These are phyloP conservation scores for Dromaius novaehollandiae DNA, from an alignment of 2,113 vertebrate genomes.

Conservation along the genomic window DNA sequence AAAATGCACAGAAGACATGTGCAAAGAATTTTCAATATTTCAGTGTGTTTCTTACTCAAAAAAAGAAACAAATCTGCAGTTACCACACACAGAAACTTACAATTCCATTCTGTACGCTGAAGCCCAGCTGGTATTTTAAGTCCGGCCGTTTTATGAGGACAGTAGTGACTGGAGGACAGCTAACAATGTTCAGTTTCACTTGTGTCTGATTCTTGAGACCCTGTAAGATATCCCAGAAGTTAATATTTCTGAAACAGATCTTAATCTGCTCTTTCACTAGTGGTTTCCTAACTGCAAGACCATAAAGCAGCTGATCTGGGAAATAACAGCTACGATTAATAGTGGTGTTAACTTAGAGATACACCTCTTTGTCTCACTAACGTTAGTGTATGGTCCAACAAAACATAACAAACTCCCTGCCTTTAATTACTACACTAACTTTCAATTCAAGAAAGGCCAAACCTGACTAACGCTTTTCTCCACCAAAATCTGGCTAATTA, in stretches of 20 bases:
- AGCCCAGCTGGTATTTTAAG: slow-evolving; percentile 98
- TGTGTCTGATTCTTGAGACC: slow-evolving; percentile 97
- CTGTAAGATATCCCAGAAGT: slow-evolving; percentile 72
- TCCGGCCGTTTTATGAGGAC: slow-evolving; percentile 98
- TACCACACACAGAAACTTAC: slow-evolving; percentile 78
- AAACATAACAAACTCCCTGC: not conserved
- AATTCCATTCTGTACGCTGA: slow-evolving; percentile 99
- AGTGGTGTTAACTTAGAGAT: not conserved
- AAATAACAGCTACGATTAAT: not conserved
- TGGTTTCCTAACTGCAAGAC: not conserved
- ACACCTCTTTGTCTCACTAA: not conserved
- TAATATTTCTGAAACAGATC: not conserved
- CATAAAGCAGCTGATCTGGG: not conserved
- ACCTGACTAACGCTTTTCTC: not conserved
- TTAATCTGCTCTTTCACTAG: not conserved
- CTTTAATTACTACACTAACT: not conserved
- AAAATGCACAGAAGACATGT: not conserved
- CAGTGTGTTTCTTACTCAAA: not conserved
- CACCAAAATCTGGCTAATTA: not conserved
- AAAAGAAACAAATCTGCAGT: not conserved
- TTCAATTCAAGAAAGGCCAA: not conserved
- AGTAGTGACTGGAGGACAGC: slow-evolving; percentile 96
- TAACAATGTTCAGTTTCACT: slow-evolving; percentile 98
- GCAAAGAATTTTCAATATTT: not conserved
- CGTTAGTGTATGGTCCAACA: not conserved